These are phyloP conservation scores for Hydrophis major DNA, from an alignment of 2,797 vertebrate species.

Conservation along the genomic window DNA sequence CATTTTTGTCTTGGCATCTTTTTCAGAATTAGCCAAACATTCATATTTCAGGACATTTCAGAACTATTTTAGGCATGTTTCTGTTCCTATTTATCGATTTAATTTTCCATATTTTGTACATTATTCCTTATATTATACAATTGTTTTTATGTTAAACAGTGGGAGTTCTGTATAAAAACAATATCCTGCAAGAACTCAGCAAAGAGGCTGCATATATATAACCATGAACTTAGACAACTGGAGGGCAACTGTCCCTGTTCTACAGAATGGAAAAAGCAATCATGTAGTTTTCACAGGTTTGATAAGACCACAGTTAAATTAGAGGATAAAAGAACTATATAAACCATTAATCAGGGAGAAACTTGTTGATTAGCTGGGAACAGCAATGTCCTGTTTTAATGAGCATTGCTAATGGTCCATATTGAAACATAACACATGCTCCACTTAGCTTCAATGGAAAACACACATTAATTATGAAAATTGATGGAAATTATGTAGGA, in stretches of 20 bases:
- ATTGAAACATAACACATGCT: constrained; percentile 1
- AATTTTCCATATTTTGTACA: neutral
- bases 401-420: neutral
- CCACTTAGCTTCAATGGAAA: constrained; percentile 13
- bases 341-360: neutral
- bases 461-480: constrained; percentile 23
- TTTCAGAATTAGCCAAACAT: neutral
- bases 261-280: neutral
- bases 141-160: neutral
- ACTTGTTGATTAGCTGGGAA: neutral
- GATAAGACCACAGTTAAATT: neutral
- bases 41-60: neutral
- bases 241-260: neutral
- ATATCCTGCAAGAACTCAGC: too few relatives aligned
- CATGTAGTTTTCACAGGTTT: neutral
- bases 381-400: constrained; percentile 8
- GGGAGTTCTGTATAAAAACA: too few relatives aligned
- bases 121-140: neutral
- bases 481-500: constrained; percentile 25
- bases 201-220: too few relatives aligned
- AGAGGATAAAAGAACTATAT: neutral
- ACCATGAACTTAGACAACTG: neutral
- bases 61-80: neutral
- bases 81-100: neutral
- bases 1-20: neutral